Evolutionary conservation across 2,888 invertebrate species (phyloP).

Genomic region (Plagodis dolabraria): DNA sequence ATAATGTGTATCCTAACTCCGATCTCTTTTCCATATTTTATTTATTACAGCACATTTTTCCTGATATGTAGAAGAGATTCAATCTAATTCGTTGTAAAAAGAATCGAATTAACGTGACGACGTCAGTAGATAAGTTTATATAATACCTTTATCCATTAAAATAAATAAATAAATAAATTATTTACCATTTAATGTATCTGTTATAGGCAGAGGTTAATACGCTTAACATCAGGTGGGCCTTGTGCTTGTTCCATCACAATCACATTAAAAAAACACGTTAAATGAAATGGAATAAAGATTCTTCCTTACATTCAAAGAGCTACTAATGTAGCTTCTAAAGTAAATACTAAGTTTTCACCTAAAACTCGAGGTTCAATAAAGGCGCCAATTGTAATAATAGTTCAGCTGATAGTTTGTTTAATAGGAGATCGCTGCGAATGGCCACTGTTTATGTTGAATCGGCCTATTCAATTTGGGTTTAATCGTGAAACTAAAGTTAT

Average conservation of each 20-base stretch:
- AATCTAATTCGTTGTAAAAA: no score
- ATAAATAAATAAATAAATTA: no score
- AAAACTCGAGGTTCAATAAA: constrained; percentile 25
- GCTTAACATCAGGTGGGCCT: no score
- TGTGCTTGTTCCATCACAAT: no score
- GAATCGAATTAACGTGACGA: no score
- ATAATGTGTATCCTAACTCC: no score
- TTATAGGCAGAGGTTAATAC: no score
- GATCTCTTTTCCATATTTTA: no score
- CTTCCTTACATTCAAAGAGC: neutral
- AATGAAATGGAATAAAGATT: neutral
- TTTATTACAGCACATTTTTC: no score
- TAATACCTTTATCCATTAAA: neutral
- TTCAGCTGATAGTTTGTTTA: constrained; percentile 31
- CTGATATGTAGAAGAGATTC: no score
- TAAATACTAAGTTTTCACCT: constrained; percentile 1
- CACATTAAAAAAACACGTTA: no score
- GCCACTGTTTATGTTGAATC: constrained; percentile 22
- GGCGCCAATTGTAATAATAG: constrained; percentile 28
- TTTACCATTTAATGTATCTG: no score
- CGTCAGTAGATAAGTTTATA: neutral
- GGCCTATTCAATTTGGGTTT: constrained; percentile 25
- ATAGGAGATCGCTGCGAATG: constrained; percentile 15
- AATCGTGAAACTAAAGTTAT: constrained; percentile 26
- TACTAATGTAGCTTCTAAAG: neutral